phyloP scores from a whole-genome alignment of 2,797 vertebrate genomes.

The Acropternis orthonyx region DNA sequence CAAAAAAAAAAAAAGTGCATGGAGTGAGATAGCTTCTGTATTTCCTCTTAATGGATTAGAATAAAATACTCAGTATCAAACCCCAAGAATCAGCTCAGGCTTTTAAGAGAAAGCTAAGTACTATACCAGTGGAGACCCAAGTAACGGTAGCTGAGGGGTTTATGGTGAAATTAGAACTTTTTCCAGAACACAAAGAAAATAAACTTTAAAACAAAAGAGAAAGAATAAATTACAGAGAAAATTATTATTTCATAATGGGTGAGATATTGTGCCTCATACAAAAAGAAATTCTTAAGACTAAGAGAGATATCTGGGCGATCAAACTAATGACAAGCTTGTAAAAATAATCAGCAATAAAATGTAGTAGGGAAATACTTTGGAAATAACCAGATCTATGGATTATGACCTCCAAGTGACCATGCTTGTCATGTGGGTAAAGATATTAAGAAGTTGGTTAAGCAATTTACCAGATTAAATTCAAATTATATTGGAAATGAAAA shows the following conservation, averaged over 20 bases:
- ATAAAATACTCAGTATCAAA: not conserved
- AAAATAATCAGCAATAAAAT: slow-evolving; percentile 14
- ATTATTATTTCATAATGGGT: not conserved
- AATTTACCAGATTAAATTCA: not conserved
- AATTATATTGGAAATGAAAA: slow-evolving; percentile 3
- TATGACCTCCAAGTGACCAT: not conserved
- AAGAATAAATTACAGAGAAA: not conserved
- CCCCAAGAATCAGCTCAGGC: not conserved
- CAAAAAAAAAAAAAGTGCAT: not conserved
- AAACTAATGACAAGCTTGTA: not conserved
- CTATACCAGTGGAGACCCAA: not conserved
- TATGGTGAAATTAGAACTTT: not conserved
- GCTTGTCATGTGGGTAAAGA: not conserved
- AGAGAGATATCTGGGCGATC: not conserved
- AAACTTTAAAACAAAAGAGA: not conserved
- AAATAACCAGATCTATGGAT: not conserved
- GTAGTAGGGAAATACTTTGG: not conserved
- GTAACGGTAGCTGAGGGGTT: not conserved
- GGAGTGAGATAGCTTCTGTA: not conserved
- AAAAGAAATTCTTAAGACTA: not conserved
- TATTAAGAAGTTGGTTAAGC: not conserved
- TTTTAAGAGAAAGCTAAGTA: not conserved
- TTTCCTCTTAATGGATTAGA: not conserved
- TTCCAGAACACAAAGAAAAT: not conserved
- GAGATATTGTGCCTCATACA: not conserved